Conservation (phyloP, 64 coral and sea anemone species). For the Dendrophyllia cribrosa region DNA sequence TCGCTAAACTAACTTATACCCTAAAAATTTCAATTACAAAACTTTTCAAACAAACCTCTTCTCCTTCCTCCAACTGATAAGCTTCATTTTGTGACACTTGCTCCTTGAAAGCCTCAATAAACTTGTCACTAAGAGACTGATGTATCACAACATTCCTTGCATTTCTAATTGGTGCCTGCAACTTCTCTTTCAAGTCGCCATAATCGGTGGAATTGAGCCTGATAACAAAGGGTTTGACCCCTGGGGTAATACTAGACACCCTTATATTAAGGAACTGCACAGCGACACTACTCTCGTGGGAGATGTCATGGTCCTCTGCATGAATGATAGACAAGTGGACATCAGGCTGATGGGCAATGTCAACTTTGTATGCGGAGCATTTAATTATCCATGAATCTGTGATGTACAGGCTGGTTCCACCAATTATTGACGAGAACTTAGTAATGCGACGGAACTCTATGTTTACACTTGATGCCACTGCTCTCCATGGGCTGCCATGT, state of each 20-base stretch:
- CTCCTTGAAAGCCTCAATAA: conserved; percentile 94
- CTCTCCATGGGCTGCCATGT: conserved; percentile 95
- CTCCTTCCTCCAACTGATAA: conserved; percentile 55
- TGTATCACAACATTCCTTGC: conserved; percentile 97
- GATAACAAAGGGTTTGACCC: conserved; percentile 87
- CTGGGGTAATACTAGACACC: conserved; percentile 86
- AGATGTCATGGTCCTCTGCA: conserved; percentile 94
- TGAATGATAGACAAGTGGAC: conserved; percentile 89
- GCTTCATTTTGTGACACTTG: conserved; percentile 94
- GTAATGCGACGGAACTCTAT: conserved; percentile 94
- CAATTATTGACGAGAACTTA: conserved; percentile 98
- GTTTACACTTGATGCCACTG: conserved; percentile 93
- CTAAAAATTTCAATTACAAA: too few species aligned
- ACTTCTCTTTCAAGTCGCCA: conserved; percentile 89
- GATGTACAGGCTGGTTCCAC: conserved; percentile 96
- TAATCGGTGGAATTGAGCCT: conserved; percentile 97
- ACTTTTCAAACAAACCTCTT: conserved; percentile 62
- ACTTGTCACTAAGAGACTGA: conserved; percentile 96
- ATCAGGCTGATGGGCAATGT: conserved; percentile 97
- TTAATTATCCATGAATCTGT: conserved; percentile 99
- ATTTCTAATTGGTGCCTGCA: conserved; percentile 97
- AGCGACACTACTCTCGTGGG: conserved; percentile 88
- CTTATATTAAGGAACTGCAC: conserved; percentile 95
- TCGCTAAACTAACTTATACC: too few species aligned
- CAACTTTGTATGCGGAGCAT: conserved; percentile 87